Conservation (phyloP, 2,888 invertebrate species). For the Cyclophora punctaria region DNA sequence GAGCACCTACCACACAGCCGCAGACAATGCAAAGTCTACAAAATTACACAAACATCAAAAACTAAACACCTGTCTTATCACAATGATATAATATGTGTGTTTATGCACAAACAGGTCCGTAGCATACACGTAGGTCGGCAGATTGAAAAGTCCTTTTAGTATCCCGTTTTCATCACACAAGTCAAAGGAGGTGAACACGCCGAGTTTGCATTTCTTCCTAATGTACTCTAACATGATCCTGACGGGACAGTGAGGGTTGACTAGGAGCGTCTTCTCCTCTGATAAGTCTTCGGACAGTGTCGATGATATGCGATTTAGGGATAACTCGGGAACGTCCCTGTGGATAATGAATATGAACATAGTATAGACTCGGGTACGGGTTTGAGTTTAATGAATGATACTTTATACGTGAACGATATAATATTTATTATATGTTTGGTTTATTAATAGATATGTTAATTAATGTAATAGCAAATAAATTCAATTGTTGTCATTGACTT, state of each 20-base stretch:
- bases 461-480: too few species aligned
- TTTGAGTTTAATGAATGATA: too few species aligned
- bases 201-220: constrained; percentile 51
- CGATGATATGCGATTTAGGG: constrained; percentile 14
- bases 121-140: constrained; percentile 46
- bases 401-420: too few species aligned
- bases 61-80: constrained; percentile 35
- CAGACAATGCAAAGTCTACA: too few species aligned
- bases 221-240: constrained; percentile 62
- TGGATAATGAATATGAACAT: constrained; percentile 56
- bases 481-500: too few species aligned
- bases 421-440: too few species aligned
- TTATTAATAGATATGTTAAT: too few species aligned
- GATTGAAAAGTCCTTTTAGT: constrained; percentile 39
- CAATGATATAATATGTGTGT: constrained; percentile 51
- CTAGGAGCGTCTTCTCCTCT: constrained; percentile 45
- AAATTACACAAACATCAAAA: neutral
- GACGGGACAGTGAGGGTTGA: constrained; percentile 55
- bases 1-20: too few species aligned
- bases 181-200: constrained; percentile 47
- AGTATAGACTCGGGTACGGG: too few species aligned
- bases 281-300: constrained; percentile 27
- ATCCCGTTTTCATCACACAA: constrained; percentile 46
- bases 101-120: constrained; percentile 48
- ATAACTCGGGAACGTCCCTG: constrained; percentile 48